A percentile compares a stretch with the other conserved stretches of the same genome.
phyloP scores from a whole-genome alignment of 2,113 vertebrate species.

The Pandion haliaetus region DNA sequence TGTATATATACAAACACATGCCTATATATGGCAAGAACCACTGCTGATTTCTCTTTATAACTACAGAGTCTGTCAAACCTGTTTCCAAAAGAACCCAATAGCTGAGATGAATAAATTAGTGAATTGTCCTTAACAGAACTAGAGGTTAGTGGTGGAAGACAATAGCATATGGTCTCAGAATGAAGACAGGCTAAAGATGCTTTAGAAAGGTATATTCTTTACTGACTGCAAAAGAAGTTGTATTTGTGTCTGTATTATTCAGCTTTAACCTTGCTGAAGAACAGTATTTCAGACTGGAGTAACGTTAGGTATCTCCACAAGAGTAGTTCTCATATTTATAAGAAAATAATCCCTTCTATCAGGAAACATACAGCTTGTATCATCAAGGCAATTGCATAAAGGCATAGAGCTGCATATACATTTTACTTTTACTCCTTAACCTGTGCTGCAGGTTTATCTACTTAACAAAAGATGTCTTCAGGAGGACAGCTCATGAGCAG shows the following conservation, averaged over 20 bases:
- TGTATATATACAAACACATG: not conserved
- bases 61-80: not conserved
- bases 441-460: not conserved
- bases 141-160: not conserved
- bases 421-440: not conserved
- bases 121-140: not conserved
- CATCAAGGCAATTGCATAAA: rapidly evolving
- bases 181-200: not conserved
- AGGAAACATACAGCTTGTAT: not conserved
- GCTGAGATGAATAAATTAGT: not conserved
- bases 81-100: not conserved
- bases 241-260: not conserved
- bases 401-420: rapidly evolving
- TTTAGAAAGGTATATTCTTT: not conserved
- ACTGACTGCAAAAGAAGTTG: not conserved
- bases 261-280: not conserved
- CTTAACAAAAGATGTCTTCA: not conserved
- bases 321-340: rapidly evolving
- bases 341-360: not conserved
- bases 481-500: not conserved
- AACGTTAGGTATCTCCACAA: not conserved
- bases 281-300: not conserved
- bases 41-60: not conserved
- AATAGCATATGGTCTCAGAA: not conserved
- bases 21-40: not conserved